Evolutionary conservation across 2,888 invertebrate genomes (phyloP).

Genomic region (Calameuta filiformis): DNA sequence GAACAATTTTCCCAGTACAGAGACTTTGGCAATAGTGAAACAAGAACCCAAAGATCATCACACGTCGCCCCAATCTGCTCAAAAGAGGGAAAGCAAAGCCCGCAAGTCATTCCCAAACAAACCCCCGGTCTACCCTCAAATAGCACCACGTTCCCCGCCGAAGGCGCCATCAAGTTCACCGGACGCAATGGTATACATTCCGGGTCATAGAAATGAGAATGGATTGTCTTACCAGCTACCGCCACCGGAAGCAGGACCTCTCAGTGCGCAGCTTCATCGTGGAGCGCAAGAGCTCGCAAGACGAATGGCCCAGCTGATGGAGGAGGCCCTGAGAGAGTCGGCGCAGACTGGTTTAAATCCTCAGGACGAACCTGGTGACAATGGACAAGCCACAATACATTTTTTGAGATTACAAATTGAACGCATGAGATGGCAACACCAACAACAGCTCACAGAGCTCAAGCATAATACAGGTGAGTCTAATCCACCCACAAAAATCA

Average conservation of each 20-base stretch:
- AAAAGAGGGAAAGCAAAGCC: constrained; percentile 55
- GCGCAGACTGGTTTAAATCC: constrained; percentile 34
- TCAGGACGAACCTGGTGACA: constrained; percentile 35
- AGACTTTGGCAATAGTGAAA: constrained; percentile 30
- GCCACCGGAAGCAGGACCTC: constrained; percentile 60
- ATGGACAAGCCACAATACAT: constrained; percentile 71
- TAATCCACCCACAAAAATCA: neutral
- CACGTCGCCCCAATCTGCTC: neutral
- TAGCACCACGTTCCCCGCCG: constrained; percentile 27
- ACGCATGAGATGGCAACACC: constrained; percentile 76
- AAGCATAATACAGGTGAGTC: constrained; percentile 76
- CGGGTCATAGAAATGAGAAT: constrained; percentile 25
- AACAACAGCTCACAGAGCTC: constrained; percentile 79
- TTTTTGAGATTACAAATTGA: constrained; percentile 77
- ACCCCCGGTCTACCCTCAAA: constrained; percentile 39
- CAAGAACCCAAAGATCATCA: constrained; percentile 38
- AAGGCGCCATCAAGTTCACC: constrained; percentile 27
- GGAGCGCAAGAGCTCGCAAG: constrained; percentile 53
- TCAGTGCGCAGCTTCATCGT: constrained; percentile 51
- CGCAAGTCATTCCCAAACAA: constrained; percentile 63
- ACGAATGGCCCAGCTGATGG: constrained; percentile 57
- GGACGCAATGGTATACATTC: constrained; percentile 43
- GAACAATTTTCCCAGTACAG: neutral
- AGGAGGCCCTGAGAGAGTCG: constrained; percentile 53
- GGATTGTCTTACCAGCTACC: constrained; percentile 39